Conservation (phyloP, 2,113 vertebrate genomes). For the Leucopternis melanops region DNA sequence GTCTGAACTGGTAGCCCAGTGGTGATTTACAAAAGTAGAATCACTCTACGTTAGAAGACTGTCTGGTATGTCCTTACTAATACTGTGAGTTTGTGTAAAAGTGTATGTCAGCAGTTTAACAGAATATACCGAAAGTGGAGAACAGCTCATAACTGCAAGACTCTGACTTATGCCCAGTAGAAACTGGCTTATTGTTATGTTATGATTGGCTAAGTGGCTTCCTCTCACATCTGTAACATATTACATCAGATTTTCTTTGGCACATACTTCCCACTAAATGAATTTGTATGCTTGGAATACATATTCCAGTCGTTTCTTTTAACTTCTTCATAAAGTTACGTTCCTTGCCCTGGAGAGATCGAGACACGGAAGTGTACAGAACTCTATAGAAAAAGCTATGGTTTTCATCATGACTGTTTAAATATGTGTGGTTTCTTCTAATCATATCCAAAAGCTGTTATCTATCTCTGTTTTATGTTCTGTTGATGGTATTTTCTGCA, state of each 20-base stretch:
- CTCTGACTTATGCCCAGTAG: background rate
- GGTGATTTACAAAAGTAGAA: background rate
- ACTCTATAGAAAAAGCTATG: background rate
- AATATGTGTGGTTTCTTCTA: background rate
- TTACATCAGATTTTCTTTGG: conserved; percentile 64
- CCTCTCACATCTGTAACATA: conserved; percentile 65
- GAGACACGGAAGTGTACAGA: background rate
- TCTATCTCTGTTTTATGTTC: background rate
- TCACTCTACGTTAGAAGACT: background rate
- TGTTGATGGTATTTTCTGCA: background rate
- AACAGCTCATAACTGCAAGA: background rate
- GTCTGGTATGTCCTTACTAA: background rate
- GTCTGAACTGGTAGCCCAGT: background rate
- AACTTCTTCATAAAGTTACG: background rate
- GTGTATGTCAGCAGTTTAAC: background rate
- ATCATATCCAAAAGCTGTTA: background rate
- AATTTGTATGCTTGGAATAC: conserved; percentile 9
- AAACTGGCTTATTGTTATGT: background rate
- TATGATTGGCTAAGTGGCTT: conserved; percentile 28
- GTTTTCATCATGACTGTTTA: background rate
- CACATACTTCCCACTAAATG: background rate
- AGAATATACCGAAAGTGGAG: background rate
- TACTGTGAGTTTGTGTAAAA: background rate
- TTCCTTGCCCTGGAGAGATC: background rate
- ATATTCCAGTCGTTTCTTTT: background rate